Base-by-base conservation (phyloP, 2,113 vertebrate genomes). In the Trochalopteron elliotii region DNA sequence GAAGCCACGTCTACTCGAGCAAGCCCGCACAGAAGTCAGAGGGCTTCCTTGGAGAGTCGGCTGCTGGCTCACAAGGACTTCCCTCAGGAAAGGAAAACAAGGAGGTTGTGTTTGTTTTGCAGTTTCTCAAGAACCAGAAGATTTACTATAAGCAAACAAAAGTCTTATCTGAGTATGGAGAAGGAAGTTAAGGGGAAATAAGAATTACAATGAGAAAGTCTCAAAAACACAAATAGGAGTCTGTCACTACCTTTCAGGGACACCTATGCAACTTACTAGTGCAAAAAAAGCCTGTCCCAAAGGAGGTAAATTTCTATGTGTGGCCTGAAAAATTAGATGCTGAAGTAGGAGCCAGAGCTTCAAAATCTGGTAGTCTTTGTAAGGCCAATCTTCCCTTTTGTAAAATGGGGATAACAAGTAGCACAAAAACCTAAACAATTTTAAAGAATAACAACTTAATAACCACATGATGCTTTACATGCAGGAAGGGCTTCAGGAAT, bases 21-120 rank as follows among this genome's bases (percentile, higher is more conserved):
- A 69, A 93, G 47, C 59, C 55, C 75, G 77, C 87, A 80, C 55
- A 78, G 52, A 86, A 91, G 67, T 74, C 70, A 76, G 85, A 90
- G 69, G 60, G 27, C 68, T 93, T 87, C 75, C 75, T 89, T 70
- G 45, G 59, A 35, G 57, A 89, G 37, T 3, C 0, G 1, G 42
- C 82, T 11, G 31, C n/a, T 0, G 1, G 63, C 63, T 89, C 18
- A 25, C 15, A 39, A 1, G 7, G 65, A 30, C 31, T 69, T 79
- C 49, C 42, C 82, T 55, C 3, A 2, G 63, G 87, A 80, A 74
- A 93, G 24, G 52, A 85, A 83, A 85, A n/a, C 10, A 79, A 63
- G 55, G 44, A 86, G 15, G 27, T 21, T 5, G 0, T 1, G 1
- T 76, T 90, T 88, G n/a, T 65, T 40, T 21, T 64, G 35, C 70